phyloP scores from a whole-genome alignment of 2,797 vertebrate species.

The Poeciliopsis presidionis region DNA sequence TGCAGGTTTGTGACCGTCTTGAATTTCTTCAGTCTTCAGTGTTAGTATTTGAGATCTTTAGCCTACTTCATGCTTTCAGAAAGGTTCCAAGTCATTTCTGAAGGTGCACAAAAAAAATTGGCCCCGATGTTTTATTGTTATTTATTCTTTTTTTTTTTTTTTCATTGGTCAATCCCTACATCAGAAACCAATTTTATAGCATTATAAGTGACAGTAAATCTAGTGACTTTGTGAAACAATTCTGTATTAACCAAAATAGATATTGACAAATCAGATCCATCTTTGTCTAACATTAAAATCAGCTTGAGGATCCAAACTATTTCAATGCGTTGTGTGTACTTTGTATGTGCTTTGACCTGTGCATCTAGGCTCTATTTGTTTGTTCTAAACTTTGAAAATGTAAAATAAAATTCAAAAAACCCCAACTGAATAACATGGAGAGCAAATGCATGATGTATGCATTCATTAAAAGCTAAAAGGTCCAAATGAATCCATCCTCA shows the following conservation, averaged over 20 bases:
- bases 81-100: background rate
- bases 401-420: too few relatives aligned
- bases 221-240: too few relatives aligned
- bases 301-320: background rate
- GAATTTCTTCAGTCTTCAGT: background rate
- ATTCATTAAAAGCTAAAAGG: background rate
- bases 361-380: too few relatives aligned
- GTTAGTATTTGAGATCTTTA: background rate
- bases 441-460: background rate
- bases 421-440: background rate
- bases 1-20: background rate
- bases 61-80: background rate
- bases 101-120: too few relatives aligned
- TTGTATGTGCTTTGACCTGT: too few relatives aligned
- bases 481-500: conserved; percentile 51
- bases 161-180: too few relatives aligned
- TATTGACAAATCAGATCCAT: background rate
- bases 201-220: too few relatives aligned
- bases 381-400: too few relatives aligned
- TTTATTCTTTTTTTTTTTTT: too few relatives aligned
- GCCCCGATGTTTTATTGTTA: too few relatives aligned
- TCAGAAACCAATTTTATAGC: too few relatives aligned
- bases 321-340: background rate
- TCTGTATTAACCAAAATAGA: too few relatives aligned
- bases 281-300: background rate